Evolutionary conservation across 2,888 invertebrate species (phyloP), one percentile per base, ranked within the genome.

Genomic region (Taenaris catops): DNA sequence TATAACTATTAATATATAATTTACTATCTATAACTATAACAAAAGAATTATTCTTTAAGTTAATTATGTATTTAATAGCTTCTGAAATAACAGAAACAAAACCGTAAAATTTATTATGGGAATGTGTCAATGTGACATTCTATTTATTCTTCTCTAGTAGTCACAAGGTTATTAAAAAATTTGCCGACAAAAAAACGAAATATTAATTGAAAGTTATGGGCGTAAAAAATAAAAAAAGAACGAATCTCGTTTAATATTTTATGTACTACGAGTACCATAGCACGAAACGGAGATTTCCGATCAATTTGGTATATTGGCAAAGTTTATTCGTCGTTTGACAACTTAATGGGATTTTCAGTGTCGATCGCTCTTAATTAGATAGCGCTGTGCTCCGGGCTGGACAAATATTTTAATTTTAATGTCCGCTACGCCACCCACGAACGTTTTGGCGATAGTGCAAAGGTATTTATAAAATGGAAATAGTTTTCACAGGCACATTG

Each of bases 341-440:
- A 63, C 60, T 67, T 70, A 70, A 72, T 72, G 55, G 55, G 53
- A 46, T 56, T 67, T 65, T 60, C 59, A 62, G 55, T 61, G 60
- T 57, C 53, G 60, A 63, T 63, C 48, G 56, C 36, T 58, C 53
- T 45, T 65, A 63, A 70, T 63, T 65, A 65, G 58, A 62, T 53
- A 56, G 58, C 46, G 44, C 44, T 41, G 41, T 52, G 44, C 65
- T 69, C 63, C 41, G 46, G 59, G 70, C 58, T 48, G 57, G 52
- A 53, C 49, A 58, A 64, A 69, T 65, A 67, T 66, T 68, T 68
- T 63, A 63, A 68, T 63, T 61, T 62, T 58, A 56, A 61, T 50
- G 49, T 54, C 52, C 53, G 49, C 48, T 47, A 52, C 58, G 59
- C 74, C 74, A 75, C 72, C 74, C 70, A 74, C 70, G 23, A 63